Evolutionary conservation across 2,888 invertebrate genomes (phyloP), one percentile per base, ranked within the genome.

Genomic region (Hymenopus coronatus): DNA sequence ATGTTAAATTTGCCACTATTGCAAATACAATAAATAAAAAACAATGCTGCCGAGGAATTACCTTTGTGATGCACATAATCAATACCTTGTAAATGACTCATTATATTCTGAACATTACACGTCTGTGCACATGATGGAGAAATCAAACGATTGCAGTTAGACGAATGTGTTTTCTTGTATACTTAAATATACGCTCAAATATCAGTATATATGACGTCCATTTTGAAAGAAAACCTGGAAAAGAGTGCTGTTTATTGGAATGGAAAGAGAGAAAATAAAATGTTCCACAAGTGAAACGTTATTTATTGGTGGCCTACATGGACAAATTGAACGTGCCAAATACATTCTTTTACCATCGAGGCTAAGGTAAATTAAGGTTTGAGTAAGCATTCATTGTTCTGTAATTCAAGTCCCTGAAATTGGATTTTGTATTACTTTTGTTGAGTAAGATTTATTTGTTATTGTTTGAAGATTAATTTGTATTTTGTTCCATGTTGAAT

Each of bases 191-290:
- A 25, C 54, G 54, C 54, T 70, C 54, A 70, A 70, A 20, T 70
- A 70, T 70, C 54, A 70, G 40, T 46, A 85, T 46, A 46, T 27
- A 85, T 85, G 85, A 85, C 85, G 85, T 85, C 85, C 85, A 85
- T 85, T 85, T 85, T 40, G 85, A 85, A 46, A 15, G 54, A 70
- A 70, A 70, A 20, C 54, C 54, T 25, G 54, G 54, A 70, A 70
- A 70, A 70, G 54, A 70, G 20, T 25, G 54, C 15, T 70, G 54
- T 20, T 70, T 70, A 70, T 20, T 20, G 54, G 20, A 70, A 70
- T 6, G 54, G 4, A 70, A 20, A 20, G 54, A 70, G 2, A 25
- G 6, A 70, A 40, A 40, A 40, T 12, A 40, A 84, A 84, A 27
- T 84, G 40, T 85, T 85, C n/a, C n/a, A 28, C 27, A 85, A n/a